Conservation (phyloP, 2,888 invertebrate species). For the Mythimna loreyi region DNA sequence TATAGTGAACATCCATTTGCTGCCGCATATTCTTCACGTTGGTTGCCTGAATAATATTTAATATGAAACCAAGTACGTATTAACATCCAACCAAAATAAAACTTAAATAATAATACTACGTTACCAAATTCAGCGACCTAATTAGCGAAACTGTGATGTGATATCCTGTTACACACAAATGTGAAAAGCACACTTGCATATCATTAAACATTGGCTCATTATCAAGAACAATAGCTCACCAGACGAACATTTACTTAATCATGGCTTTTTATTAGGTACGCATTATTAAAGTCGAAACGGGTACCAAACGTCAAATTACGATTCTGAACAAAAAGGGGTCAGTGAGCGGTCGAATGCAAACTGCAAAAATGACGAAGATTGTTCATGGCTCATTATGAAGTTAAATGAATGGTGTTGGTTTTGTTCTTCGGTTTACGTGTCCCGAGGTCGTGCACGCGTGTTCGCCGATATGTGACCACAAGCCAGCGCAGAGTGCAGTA, state of each 20-base stretch:
- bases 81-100: conserved; percentile 4
- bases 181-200: conserved; percentile 71
- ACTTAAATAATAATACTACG: background rate
- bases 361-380: conserved; percentile 85
- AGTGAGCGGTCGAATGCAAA: conserved; percentile 78
- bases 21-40: no score
- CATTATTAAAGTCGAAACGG: conserved; percentile 83
- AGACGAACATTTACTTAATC: conserved; percentile 83
- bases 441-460: conserved; percentile 71
- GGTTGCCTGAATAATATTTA: no score
- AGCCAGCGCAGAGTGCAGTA: conserved; percentile 40
- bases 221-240: conserved; percentile 83
- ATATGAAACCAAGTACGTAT: background rate
- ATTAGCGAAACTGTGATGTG: conserved; percentile 61
- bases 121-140: conserved; percentile 39
- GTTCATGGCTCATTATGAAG: conserved; percentile 88
- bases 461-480: conserved; percentile 62
- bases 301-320: conserved; percentile 82
- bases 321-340: conserved; percentile 82
- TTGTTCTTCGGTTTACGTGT: conserved; percentile 76
- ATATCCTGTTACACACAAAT: conserved; percentile 73
- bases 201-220: conserved; percentile 78
- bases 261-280: conserved; percentile 81
- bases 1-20: background rate
- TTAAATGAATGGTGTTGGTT: conserved; percentile 83